Conservation (phyloP, 2,113 vertebrate genomes). For the Rafetus swinhoei region DNA sequence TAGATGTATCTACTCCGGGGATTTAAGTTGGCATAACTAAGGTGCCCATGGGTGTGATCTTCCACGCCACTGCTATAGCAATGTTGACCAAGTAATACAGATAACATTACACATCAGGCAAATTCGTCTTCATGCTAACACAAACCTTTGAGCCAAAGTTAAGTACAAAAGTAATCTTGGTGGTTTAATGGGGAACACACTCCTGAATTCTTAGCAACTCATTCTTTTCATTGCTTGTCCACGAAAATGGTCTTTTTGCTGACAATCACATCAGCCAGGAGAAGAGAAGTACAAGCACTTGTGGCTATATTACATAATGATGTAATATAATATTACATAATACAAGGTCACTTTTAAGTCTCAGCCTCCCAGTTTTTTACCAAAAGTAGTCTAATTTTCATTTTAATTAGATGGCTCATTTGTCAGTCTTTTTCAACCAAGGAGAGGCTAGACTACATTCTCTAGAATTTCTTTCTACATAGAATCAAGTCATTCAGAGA, state of each 20-base stretch:
- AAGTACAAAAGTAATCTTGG: no score
- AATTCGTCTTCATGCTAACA: no score
- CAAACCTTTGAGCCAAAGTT: no score
- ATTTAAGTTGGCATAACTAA: no score
- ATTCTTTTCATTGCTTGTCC: not conserved
- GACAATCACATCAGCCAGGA: not conserved
- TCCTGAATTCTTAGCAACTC: no score
- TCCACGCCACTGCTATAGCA: no score
- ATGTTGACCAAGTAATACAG: no score
- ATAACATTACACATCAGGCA: no score
- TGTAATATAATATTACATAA: not conserved
- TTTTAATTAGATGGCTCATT: constrained; percentile 37
- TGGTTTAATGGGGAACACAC: no score
- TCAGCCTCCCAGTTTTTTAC: not conserved
- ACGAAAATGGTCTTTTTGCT: not conserved
- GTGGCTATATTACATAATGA: constrained; percentile 27
- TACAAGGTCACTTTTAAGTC: constrained; percentile 19
- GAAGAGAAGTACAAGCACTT: not conserved
- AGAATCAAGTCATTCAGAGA: not conserved
- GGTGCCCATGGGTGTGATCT: no score
- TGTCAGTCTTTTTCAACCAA: constrained; percentile 8
- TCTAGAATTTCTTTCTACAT: not conserved
- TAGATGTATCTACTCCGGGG: no score
- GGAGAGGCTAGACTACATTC: constrained; percentile 2
- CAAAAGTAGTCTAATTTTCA: constrained; percentile 48